Percentiles rank a stretch among this genome's conserved stretches.
phyloP scores from a whole-genome alignment of 2,113 vertebrate species.

The Myocastor coypus region DNA sequence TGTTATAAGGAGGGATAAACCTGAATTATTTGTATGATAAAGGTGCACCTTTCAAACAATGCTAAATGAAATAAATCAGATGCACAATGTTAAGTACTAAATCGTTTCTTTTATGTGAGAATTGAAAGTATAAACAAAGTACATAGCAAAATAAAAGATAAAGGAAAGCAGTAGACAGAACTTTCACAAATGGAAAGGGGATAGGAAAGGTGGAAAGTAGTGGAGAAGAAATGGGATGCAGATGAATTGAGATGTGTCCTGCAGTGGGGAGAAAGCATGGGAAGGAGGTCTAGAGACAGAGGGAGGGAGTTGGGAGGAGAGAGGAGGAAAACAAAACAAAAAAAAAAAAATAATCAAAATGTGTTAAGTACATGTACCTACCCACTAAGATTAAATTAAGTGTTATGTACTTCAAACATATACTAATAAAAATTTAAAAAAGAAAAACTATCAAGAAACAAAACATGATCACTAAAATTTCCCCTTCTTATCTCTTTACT shows the following conservation, averaged over 20 bases:
- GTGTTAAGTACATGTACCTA: background rate
- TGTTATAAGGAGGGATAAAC: background rate
- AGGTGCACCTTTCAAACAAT: background rate
- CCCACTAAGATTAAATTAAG: background rate
- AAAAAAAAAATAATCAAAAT: background rate
- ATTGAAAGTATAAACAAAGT: background rate
- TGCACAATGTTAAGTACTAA: background rate
- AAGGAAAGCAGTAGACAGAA: background rate
- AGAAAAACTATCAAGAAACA: background rate
- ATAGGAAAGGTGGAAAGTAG: background rate
- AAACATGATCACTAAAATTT: background rate
- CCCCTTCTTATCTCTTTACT: background rate
- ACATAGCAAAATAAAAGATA: background rate
- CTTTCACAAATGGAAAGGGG: background rate
- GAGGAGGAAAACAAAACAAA: too few species aligned
- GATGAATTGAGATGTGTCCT: background rate
- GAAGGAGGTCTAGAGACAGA: background rate
- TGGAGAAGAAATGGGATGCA: background rate
- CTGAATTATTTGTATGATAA: background rate
- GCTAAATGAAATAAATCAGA: background rate
- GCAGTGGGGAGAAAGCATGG: background rate
- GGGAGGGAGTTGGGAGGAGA: background rate
- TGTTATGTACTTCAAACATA: background rate
- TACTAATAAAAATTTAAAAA: too few species aligned
- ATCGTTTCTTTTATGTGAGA: background rate